Evolutionary conservation across 1,140 invertebrate species (phyloP), one percentile per base, ranked within the genome.

Genomic region (Tetranychus cinnabarinus): DNA sequence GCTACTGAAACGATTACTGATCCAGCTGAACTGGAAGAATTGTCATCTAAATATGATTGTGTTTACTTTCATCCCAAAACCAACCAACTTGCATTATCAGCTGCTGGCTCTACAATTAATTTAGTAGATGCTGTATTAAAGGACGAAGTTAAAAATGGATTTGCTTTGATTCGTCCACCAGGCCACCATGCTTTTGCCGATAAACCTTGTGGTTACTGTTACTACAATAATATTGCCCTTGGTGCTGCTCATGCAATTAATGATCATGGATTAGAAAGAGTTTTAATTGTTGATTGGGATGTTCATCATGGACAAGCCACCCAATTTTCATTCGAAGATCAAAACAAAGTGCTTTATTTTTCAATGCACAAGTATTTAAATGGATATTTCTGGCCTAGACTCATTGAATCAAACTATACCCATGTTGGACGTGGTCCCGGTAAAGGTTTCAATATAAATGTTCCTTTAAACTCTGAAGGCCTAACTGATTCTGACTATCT

Each of bases 261-360:
- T 66, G 82, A 85, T 66, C 78, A 89, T 56, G 82, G 86, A 61
- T 75, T 89, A 45, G 82, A 86, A 67, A 85, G 84, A 73, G 89
- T 99, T 72, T 79, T 97, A 57, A 91, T 99, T 68, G 80, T 98
- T 34, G 95, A 98, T 74, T 98, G 93, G 93, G 95, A 97, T 76
- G 91, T 98, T 59, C 96, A 98, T 75, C 95, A 98, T 76, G 95
- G 96, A 15, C 98, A 98, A 77, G 95, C 93, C 54, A 97, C 93
- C 33, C 95, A 99, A 74, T 88, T 96, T 71, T 89, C 91, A 74
- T 97, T 97, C 75, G 97, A 97, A 73, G 82, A 90, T 69, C 91
- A 97, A 74, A 84, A 88, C 31, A 80, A 84, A 68, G 86, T 97
- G 65, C 77, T 98, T 65, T 97, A 97, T 73, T 79, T 99, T 66